Percentiles rank a stretch among this genome's conserved stretches.
These are phyloP conservation scores for Epinotia brunnichana DNA, from an alignment of 2,888 invertebrate species.

Conservation along the genomic window DNA sequence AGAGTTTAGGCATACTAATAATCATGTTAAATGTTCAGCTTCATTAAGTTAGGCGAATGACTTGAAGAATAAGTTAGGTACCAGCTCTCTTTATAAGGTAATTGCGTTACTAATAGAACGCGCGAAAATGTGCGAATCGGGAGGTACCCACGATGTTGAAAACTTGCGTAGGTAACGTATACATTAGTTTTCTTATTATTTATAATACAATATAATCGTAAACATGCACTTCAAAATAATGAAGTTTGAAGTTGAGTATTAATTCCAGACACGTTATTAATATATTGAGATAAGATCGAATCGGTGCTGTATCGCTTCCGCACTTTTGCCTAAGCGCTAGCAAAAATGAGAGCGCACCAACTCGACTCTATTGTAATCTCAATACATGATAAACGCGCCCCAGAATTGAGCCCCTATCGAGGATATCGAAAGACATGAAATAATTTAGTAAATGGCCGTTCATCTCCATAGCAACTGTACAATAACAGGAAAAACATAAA, in stretches of 20 bases:
- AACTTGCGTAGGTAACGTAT: no score
- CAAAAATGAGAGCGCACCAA: no score
- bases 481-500: not conserved
- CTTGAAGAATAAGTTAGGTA: not conserved
- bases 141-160: no score
- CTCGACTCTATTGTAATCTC: no score
- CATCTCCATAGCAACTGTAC: not conserved
- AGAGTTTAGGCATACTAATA: not conserved
- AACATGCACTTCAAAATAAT: not conserved
- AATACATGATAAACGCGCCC: no score
- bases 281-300: not conserved
- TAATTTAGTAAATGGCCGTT: not conserved
- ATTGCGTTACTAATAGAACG: no score
- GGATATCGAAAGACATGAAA: not conserved
- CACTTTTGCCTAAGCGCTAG: not conserved
- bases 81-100: no score
- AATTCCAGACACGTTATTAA: no score
- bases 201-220: not conserved
- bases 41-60: not conserved
- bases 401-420: not conserved
- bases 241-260: not conserved
- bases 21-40: not conserved
- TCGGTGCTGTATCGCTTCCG: not conserved
- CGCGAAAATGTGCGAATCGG: no score
- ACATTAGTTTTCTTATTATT: no score